Conservation (phyloP, 2,113 vertebrate species). For the Microtus richardsoni region DNA sequence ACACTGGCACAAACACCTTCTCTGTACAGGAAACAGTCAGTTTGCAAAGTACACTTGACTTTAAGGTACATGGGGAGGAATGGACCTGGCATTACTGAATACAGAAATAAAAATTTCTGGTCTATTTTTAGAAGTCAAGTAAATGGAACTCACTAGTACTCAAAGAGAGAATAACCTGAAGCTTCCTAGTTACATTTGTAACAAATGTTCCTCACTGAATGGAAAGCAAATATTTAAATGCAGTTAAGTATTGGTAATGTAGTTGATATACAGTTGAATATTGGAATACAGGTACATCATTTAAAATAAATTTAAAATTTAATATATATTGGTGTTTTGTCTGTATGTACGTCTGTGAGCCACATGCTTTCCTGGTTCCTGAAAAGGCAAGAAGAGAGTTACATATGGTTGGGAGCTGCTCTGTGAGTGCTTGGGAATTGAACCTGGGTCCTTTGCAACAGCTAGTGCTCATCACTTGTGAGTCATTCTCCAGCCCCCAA, state of each 20-base stretch:
- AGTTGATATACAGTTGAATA: not conserved
- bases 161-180: not conserved
- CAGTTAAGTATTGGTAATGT: not conserved
- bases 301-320: not conserved
- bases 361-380: not conserved
- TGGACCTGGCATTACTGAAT: not conserved
- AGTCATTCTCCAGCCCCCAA: not conserved
- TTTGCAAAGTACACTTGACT: not conserved
- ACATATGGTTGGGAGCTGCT: not conserved
- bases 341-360: not conserved
- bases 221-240: slow-evolving; percentile 25
- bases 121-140: slow-evolving; percentile 38
- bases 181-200: not conserved
- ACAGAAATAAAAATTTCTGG: no score
- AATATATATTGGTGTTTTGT: not conserved
- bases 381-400: not conserved
- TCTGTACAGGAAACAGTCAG: not conserved
- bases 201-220: not conserved
- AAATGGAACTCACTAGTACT: not conserved
- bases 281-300: not conserved
- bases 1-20: not conserved
- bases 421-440: not conserved
- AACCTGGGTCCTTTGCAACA: not conserved
- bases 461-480: not conserved
- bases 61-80: not conserved